Conservation (phyloP, 1,140 invertebrate species). For the Cyclina sinensis region DNA sequence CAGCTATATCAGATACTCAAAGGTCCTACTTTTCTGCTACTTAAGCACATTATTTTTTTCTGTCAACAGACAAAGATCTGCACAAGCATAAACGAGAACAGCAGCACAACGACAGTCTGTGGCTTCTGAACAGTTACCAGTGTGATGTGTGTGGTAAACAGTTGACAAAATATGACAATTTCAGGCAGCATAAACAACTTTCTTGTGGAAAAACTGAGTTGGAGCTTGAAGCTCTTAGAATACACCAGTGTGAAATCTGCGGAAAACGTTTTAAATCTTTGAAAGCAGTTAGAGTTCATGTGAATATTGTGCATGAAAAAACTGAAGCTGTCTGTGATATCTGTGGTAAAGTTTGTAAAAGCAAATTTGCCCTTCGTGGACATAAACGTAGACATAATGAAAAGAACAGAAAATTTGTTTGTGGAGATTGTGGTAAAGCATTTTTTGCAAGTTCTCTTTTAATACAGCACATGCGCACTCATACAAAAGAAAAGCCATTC, state of each 20-base stretch:
- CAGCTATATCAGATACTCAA: too few species aligned
- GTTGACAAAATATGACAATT: background rate
- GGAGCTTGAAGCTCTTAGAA: background rate
- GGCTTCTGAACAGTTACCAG: background rate
- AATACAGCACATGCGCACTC: background rate
- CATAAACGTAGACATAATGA: slow-evolving; percentile 11
- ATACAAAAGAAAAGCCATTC: slow-evolving; percentile 35
- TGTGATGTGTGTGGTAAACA: slow-evolving; percentile 19
- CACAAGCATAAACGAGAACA: slow-evolving; percentile 7
- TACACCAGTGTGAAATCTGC: slow-evolving; percentile 30
- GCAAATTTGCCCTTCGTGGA: background rate
- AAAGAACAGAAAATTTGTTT: slow-evolving; percentile 37
- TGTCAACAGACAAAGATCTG: background rate
- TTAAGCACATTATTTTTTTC: background rate
- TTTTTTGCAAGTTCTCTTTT: background rate
- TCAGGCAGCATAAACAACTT: background rate
- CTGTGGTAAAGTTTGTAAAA: slow-evolving; percentile 10
- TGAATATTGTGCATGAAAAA: background rate
- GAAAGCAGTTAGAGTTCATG: background rate
- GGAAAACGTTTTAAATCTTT: background rate
- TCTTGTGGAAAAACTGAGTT: background rate
- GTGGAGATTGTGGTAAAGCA: slow-evolving; percentile 19
- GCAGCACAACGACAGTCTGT: slow-evolving; percentile 7
- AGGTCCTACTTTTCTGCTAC: too few species aligned
- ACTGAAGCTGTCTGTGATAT: background rate